phyloP scores from a whole-genome alignment of 2,797 vertebrate genomes.

The Semotilus atromaculatus region DNA sequence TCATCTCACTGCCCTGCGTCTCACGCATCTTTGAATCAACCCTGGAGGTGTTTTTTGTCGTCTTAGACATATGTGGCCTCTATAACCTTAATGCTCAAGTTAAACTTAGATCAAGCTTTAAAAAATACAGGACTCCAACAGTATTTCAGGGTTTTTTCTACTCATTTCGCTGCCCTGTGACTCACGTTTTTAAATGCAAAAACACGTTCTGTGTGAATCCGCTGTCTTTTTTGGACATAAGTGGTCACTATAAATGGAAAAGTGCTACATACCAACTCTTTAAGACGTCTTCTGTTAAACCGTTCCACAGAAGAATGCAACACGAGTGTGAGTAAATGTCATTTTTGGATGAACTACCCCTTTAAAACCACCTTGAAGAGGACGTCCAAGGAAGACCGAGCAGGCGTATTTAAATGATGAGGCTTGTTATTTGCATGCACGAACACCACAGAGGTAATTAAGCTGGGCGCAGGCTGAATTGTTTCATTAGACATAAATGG shows the following conservation, averaged over 20 bases:
- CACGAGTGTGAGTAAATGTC: neutral
- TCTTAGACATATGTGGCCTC: neutral
- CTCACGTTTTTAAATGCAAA: no score
- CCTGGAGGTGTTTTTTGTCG: neutral
- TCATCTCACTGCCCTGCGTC: neutral
- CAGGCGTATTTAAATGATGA: constrained; percentile 2
- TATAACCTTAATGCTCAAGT: neutral
- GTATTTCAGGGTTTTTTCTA: neutral
- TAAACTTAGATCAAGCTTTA: neutral
- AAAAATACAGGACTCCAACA: neutral
- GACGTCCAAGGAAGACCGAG: neutral
- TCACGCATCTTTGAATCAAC: neutral
- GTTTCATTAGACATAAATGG: constrained; percentile 7
- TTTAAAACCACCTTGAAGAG: constrained; percentile 2
- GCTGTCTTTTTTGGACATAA: neutral
- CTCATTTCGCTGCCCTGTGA: neutral
- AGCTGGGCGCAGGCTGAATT: neutral
- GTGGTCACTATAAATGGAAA: neutral
- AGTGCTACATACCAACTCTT: neutral
- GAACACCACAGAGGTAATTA: constrained; percentile 11
- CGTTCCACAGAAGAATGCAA: neutral
- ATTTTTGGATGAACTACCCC: neutral
- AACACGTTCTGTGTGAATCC: neutral
- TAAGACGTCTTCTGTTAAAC: neutral
- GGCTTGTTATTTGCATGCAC: constrained; percentile 22